Evolutionary conservation across 1,140 invertebrate genomes (phyloP).

Genomic region (Apocrypta bakeri): DNA sequence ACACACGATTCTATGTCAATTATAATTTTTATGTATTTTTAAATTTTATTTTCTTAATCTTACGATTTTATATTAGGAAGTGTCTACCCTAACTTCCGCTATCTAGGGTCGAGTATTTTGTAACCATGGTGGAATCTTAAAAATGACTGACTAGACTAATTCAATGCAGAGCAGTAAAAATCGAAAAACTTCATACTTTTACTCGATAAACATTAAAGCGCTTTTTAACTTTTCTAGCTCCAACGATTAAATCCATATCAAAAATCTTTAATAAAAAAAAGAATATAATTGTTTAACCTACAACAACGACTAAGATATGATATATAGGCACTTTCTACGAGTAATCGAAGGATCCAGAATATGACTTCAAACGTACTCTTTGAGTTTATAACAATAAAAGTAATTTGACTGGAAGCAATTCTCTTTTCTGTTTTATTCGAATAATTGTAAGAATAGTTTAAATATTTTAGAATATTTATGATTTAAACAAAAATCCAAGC

Average conservation of each 20-base stretch:
- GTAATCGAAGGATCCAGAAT: constrained; percentile 58
- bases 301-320: constrained; percentile 55
- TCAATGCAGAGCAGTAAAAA: constrained; percentile 5
- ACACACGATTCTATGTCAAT: constrained; percentile 33
- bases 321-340: constrained; percentile 73
- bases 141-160: constrained; percentile 40
- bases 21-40: constrained; percentile 44
- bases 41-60: constrained; percentile 45
- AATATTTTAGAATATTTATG: constrained; percentile 29
- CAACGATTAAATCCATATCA: constrained; percentile 59
- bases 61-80: constrained; percentile 23
- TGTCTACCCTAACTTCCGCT: constrained; percentile 37
- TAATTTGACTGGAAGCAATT: constrained; percentile 34
- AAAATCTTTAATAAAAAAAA: constrained; percentile 60
- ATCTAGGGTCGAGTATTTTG: constrained; percentile 32
- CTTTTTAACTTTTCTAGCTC: constrained; percentile 42
- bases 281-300: constrained; percentile 54
- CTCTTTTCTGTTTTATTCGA: constrained; percentile 33
- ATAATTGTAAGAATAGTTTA: constrained; percentile 49
- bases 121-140: constrained; percentile 46
- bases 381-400: constrained; percentile 24
- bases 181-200: constrained; percentile 41
- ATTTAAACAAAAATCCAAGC: constrained; percentile 19
- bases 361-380: constrained; percentile 32
- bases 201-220: constrained; percentile 25